Evolutionary conservation across 1,140 invertebrate genomes (phyloP).

Genomic region (Drosophila willistoni): DNA sequence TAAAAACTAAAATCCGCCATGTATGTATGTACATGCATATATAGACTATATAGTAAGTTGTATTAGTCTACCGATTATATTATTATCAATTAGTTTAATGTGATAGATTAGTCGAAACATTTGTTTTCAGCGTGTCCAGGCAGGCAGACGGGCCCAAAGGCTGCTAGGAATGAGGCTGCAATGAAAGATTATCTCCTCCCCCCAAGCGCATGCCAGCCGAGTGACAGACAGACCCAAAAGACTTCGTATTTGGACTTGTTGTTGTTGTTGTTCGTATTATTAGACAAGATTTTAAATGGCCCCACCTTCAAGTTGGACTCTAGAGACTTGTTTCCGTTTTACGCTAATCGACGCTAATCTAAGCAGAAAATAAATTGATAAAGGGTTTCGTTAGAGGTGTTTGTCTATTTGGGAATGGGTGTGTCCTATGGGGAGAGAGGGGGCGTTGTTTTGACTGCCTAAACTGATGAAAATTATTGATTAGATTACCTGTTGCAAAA

Average conservation of each 20-base stretch:
- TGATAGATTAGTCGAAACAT: slow-evolving; percentile 63
- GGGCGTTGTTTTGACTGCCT: slow-evolving; percentile 3
- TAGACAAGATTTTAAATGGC: slow-evolving; percentile 57
- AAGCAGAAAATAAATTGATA: neutral
- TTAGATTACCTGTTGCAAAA: neutral
- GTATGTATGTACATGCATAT: neutral
- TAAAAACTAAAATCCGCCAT: slow-evolving; percentile 5
- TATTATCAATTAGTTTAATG: slow-evolving; percentile 65
- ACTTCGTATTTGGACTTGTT: slow-evolving; percentile 9
- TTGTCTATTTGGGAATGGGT: neutral
- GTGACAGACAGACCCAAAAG: slow-evolving; percentile 33
- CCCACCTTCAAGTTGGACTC: slow-evolving; percentile 32
- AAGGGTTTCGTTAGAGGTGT: slow-evolving; percentile 8
- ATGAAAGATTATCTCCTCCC: slow-evolving; percentile 50
- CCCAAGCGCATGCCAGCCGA: slow-evolving; percentile 38
- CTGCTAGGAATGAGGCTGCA: slow-evolving; percentile 41
- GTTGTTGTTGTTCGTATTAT: slow-evolving; percentile 28
- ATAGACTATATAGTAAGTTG: neutral
- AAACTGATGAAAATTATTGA: neutral
- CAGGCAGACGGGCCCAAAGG: slow-evolving; percentile 38
- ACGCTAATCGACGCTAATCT: neutral
- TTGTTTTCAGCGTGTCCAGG: slow-evolving; percentile 74
- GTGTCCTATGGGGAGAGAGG: slow-evolving; percentile 1
- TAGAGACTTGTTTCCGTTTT: slow-evolving; percentile 21
- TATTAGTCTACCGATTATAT: slow-evolving; percentile 15